Evolutionary conservation across 2,113 vertebrate species (phyloP), one percentile per base, ranked within the genome.

Genomic region (Channa argus): DNA sequence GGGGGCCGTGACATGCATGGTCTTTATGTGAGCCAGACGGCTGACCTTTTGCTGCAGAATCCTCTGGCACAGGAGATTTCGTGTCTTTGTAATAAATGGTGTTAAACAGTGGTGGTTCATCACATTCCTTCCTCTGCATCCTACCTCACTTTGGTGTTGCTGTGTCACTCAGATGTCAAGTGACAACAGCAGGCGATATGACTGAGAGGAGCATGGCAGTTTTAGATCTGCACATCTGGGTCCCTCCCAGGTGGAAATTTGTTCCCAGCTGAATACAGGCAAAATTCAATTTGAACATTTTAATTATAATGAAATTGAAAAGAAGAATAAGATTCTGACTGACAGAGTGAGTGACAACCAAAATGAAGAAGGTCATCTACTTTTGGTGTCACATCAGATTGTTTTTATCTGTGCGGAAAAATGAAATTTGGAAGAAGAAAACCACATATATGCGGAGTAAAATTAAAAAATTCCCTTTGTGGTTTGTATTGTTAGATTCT

Each of bases 1-100:
- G 44, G 71, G 60, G 82, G 78, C 76, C 55, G 74, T 89, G 87
- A 88, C 83, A 84, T 44, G 83, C 87, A 88, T 85, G 84, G 71
- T 87, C 78, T 83, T 73, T 75, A 79, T 80, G 53, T 12, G 10
- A 78, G 74, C 78, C 88, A 88, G 90, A 82, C 86, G 43, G 62
- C 75, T 91, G 92, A 93, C 91, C 90, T 92, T 93, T 93, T 86
- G 79, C 68, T 58, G 54, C 61, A 65, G 66, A 76, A 80, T 73
- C 76, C 64, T 85, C 59, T 4, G 15, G 2, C 41, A 64, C 53
- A 36, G 65, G 56, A 89, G 77, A 82, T 63, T 77, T 81, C 80
- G 80, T 74, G 77, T 85, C 88, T 87, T 80, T 75, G 65, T 88
- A 90, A 91, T 93, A 90, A 87, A 89, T 80, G 53, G 68, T 81